Evolutionary conservation across 2,113 vertebrate species (phyloP).

Genomic region (Brachyhypopomus occidentalis): DNA sequence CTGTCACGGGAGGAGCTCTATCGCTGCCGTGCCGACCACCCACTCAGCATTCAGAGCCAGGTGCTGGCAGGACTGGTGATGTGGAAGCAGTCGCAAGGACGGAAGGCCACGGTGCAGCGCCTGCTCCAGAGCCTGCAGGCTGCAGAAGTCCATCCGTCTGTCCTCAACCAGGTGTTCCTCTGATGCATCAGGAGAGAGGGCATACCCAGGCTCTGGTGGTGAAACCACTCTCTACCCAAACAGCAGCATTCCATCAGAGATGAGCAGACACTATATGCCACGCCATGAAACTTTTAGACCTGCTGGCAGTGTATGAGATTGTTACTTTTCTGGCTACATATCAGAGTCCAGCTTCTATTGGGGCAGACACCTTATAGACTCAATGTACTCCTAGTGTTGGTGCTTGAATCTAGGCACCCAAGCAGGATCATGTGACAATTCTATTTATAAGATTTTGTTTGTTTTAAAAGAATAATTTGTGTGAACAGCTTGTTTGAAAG

Average conservation of each 20-base stretch:
- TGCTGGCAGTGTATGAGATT: neutral
- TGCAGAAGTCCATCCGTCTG: slow-evolving; percentile 75
- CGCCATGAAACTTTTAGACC: neutral
- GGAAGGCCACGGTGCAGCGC: slow-evolving; percentile 77
- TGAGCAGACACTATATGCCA: too few species aligned
- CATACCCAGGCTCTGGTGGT: neutral
- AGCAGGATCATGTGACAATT: too few species aligned
- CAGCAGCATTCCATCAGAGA: neutral
- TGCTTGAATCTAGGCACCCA: too few species aligned
- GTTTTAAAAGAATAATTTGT: too few species aligned
- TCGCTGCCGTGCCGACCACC: slow-evolving; percentile 83
- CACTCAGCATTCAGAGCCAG: slow-evolving; percentile 78
- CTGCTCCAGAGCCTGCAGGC: slow-evolving; percentile 74
- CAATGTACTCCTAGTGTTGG: too few species aligned
- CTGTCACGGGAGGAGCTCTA: slow-evolving; percentile 80
- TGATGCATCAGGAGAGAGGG: slow-evolving; percentile 54
- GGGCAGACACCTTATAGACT: too few species aligned
- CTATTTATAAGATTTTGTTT: too few species aligned
- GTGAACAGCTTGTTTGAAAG: too few species aligned
- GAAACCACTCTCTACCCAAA: neutral
- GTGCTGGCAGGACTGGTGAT: slow-evolving; percentile 81
- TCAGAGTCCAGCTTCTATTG: neutral
- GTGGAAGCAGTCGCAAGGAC: slow-evolving; percentile 83
- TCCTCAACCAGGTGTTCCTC: slow-evolving; percentile 75
- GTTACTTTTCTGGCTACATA: neutral